A percentile compares a stretch with the other conserved stretches of the same genome.
Conservation (phyloP, 2,113 vertebrate genomes). For the Mobula hypostoma region DNA sequence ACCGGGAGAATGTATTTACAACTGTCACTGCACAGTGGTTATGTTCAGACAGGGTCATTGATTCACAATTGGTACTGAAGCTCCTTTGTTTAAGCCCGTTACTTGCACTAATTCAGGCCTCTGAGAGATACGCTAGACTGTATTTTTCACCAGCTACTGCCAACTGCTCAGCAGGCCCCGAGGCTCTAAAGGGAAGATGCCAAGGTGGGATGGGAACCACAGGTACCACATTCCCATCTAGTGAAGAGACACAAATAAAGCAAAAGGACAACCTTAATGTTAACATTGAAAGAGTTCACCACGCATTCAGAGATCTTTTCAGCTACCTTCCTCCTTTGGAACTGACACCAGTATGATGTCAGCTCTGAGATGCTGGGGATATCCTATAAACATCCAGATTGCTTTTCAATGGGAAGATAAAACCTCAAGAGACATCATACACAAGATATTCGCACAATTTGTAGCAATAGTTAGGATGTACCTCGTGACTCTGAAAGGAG, state of each 20-base stretch:
- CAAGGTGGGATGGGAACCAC: background rate
- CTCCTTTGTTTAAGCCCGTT: background rate
- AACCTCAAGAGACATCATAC: background rate
- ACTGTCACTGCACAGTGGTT: background rate
- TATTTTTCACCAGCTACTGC: background rate
- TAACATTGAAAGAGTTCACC: background rate
- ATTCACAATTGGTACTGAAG: background rate
- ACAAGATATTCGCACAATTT: background rate
- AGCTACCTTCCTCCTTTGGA: background rate
- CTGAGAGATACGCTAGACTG: background rate
- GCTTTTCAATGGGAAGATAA: background rate
- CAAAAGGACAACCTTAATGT: background rate
- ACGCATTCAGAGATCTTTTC: background rate
- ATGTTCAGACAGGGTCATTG: background rate
- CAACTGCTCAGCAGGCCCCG: background rate
- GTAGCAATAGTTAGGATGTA: background rate
- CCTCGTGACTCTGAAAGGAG: background rate
- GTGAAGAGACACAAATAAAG: background rate
- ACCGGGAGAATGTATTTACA: background rate
- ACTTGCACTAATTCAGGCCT: constrained; percentile 7
- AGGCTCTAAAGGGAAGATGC: background rate
- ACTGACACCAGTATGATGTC: background rate
- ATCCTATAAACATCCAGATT: background rate
- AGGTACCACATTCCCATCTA: background rate
- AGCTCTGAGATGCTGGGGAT: background rate